Conservation (phyloP, 92 coral and sea anemone genomes). For the Galaxea fascicularis region DNA sequence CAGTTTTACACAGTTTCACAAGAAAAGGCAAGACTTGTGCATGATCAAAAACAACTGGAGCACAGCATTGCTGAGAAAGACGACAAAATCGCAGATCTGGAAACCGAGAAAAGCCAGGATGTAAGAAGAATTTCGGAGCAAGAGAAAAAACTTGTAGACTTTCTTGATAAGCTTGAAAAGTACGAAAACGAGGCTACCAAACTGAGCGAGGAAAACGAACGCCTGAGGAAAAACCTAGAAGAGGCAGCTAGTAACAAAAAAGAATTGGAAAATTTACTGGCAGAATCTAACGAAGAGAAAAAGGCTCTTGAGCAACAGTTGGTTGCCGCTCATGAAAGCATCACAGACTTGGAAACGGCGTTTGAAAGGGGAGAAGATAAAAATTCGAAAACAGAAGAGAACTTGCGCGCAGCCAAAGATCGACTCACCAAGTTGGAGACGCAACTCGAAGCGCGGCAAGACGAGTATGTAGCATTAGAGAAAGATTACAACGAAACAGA, state of each 20-base stretch:
- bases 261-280: conserved; percentile 59
- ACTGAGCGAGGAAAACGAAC: conserved; percentile 60
- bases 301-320: conserved; percentile 58
- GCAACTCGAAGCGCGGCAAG: conserved; percentile 49
- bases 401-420: conserved; percentile 65
- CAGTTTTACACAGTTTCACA: conserved; percentile 56
- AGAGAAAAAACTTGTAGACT: conserved; percentile 58
- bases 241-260: conserved; percentile 53
- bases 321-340: conserved; percentile 72
- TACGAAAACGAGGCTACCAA: conserved; percentile 36
- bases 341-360: conserved; percentile 72
- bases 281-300: conserved; percentile 48
- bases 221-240: conserved; percentile 41
- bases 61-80: conserved; percentile 69
- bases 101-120: conserved; percentile 55
- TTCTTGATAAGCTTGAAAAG: conserved; percentile 64
- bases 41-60: conserved; percentile 56
- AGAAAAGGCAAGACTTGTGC: conserved; percentile 56
- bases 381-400: conserved; percentile 46
- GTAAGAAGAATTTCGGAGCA: conserved; percentile 57
- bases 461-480: conserved; percentile 52
- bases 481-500: conserved; percentile 60
- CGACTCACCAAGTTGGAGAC: conserved; percentile 49
- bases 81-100: conserved; percentile 55
- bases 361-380: conserved; percentile 74